Conservation (phyloP, 2,888 invertebrate species). For the Philonicus albiceps region DNA sequence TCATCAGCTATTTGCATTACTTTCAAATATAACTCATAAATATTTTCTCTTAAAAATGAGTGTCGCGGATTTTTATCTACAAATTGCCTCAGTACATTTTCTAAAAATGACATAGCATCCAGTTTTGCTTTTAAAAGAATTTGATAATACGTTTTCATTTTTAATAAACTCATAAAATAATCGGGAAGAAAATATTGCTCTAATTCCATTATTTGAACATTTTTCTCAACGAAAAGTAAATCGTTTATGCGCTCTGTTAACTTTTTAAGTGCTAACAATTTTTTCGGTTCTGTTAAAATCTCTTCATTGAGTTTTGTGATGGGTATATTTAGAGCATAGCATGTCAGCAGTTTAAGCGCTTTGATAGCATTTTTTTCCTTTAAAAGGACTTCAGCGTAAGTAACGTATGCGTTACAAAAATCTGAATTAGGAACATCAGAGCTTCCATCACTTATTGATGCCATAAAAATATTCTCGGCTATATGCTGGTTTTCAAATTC, state of each 20-base stretch:
- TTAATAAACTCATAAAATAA: constrained; percentile 54
- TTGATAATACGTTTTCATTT: constrained; percentile 53
- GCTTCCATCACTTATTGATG: constrained; percentile 57
- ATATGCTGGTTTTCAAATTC: constrained; percentile 65
- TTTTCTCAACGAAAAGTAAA: constrained; percentile 52
- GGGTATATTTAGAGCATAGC: constrained; percentile 50
- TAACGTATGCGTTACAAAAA: constrained; percentile 53
- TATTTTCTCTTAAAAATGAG: constrained; percentile 60
- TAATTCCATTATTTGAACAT: constrained; percentile 54
- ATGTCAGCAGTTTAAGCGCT: constrained; percentile 54
- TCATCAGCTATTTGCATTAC: constrained; percentile 52
- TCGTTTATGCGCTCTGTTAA: constrained; percentile 50
- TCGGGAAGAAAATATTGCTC: constrained; percentile 58
- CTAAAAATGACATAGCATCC: constrained; percentile 53
- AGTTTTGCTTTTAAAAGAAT: constrained; percentile 51
- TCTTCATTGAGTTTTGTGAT: constrained; percentile 44
- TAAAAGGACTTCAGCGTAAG: constrained; percentile 56
- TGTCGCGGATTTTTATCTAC: constrained; percentile 51
- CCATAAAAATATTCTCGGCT: constrained; percentile 66
- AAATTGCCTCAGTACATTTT: constrained; percentile 52
- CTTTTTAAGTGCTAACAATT: constrained; percentile 51
- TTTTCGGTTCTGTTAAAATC: constrained; percentile 50
- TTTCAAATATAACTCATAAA: constrained; percentile 62
- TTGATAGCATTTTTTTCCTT: constrained; percentile 49
- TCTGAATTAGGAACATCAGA: constrained; percentile 52